These are phyloP conservation scores for Redunca redunca DNA, from an alignment of 2,113 vertebrate species.

Conservation along the genomic window DNA sequence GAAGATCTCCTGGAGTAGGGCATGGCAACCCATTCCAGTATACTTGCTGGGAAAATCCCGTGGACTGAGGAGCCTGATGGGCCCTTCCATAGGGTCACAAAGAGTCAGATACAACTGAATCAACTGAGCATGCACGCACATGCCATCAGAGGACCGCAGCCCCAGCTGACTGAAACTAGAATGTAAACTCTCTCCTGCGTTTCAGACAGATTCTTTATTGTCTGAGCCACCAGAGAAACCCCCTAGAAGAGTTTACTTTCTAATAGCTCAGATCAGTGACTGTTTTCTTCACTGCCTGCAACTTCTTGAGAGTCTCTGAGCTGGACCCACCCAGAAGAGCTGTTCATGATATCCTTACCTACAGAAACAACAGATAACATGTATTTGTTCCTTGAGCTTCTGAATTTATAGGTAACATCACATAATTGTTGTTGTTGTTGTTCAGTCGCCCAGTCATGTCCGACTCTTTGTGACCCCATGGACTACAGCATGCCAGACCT, in stretches of 20 bases:
- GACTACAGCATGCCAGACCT: background rate
- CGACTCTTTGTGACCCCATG: background rate
- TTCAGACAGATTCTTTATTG: background rate
- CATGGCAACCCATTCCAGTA: background rate
- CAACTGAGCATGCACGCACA: accelerated
- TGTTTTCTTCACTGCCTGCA: background rate
- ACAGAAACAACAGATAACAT: background rate
- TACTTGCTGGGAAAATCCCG: background rate
- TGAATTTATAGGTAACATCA: background rate
- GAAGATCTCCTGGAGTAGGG: background rate
- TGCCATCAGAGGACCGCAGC: background rate
- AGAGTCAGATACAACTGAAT: background rate
- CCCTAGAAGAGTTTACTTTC: background rate
- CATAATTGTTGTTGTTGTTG: background rate
- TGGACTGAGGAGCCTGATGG: background rate
- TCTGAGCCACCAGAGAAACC: background rate
- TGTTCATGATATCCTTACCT: background rate
- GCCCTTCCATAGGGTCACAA: background rate
- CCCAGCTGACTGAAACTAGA: background rate
- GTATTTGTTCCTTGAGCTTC: background rate
- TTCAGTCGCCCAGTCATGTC: background rate
- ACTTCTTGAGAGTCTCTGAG: background rate
- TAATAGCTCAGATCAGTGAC: background rate
- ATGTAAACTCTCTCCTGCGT: background rate
- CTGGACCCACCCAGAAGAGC: background rate